These are phyloP conservation scores for Myrmecobius fasciatus DNA, from an alignment of 2,113 vertebrate species.

Conservation along the genomic window DNA sequence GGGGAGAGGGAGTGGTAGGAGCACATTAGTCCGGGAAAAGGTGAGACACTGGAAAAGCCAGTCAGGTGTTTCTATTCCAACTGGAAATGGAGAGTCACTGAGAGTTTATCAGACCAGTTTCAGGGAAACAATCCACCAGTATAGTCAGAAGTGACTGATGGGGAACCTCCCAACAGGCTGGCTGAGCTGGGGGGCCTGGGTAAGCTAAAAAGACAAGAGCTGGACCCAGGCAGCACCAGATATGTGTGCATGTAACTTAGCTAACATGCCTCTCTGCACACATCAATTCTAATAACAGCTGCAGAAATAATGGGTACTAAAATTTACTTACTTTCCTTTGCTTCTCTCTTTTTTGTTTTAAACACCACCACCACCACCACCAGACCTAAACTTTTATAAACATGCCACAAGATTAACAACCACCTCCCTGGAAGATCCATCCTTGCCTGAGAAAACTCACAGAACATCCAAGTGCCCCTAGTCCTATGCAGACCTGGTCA, in stretches of 20 bases:
- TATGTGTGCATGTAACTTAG: background rate
- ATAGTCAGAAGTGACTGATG: background rate
- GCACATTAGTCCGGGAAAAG: constrained; percentile 52
- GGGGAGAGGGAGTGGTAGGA: background rate
- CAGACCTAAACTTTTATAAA: background rate
- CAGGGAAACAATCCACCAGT: background rate
- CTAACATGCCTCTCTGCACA: background rate
- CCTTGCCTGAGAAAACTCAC: background rate
- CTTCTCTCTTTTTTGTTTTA: background rate
- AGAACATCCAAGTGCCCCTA: accelerated
- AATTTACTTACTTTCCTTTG: background rate
- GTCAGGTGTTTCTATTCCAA: constrained; percentile 42
- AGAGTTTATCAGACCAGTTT: background rate
- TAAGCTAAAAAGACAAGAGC: too few relatives aligned
- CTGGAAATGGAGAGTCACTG: constrained; percentile 6
- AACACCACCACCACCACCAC: background rate
- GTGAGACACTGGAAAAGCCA: constrained; percentile 54
- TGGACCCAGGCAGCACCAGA: background rate
- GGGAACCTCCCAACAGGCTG: background rate
- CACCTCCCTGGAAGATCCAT: background rate
- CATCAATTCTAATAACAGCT: background rate
- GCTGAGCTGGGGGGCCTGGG: background rate
- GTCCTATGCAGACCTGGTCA: too few relatives aligned
- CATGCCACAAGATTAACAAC: background rate
- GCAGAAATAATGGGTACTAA: background rate